phyloP scores from a whole-genome alignment of 2,113 vertebrate genomes.

The Erpornis zantholeuca region DNA sequence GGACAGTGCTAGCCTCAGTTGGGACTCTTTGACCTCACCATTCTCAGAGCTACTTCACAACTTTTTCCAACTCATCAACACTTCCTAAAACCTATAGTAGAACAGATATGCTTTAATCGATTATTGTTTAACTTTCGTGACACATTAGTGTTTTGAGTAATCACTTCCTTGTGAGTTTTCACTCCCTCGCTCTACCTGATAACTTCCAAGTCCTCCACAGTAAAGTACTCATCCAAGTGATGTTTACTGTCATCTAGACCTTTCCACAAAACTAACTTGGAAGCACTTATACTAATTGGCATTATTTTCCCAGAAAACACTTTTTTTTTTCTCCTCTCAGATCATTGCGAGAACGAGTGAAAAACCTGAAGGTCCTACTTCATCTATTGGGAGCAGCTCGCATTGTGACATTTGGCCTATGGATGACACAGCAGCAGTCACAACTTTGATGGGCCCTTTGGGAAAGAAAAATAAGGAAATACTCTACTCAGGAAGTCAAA shows the following conservation, averaged over 20 bases:
- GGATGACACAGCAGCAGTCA: not conserved
- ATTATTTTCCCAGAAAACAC: not conserved
- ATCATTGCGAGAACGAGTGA: not conserved
- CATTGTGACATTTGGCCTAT: not conserved
- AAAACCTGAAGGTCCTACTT: not conserved
- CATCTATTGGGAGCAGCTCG: not conserved
- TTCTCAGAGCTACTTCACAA: not conserved
- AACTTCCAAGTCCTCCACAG: not conserved
- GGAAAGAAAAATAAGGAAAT: not conserved
- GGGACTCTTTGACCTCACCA: not conserved
- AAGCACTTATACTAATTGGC: not conserved
- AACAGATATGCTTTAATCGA: not conserved
- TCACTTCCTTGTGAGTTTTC: not conserved
- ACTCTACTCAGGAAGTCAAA: not conserved
- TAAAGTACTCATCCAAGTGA: not conserved
- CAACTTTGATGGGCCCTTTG: not conserved
- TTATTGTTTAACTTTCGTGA: not conserved
- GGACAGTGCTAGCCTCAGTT: not conserved
- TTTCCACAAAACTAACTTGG: not conserved
- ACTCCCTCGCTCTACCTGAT: fast-evolving
- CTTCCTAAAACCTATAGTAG: not conserved
- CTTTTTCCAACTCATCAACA: not conserved
- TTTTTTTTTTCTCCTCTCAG: not conserved
- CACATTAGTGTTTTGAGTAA: not conserved
- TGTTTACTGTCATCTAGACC: not conserved